phyloP scores from a whole-genome alignment of 2,113 vertebrate species.

The Labeo catla region DNA sequence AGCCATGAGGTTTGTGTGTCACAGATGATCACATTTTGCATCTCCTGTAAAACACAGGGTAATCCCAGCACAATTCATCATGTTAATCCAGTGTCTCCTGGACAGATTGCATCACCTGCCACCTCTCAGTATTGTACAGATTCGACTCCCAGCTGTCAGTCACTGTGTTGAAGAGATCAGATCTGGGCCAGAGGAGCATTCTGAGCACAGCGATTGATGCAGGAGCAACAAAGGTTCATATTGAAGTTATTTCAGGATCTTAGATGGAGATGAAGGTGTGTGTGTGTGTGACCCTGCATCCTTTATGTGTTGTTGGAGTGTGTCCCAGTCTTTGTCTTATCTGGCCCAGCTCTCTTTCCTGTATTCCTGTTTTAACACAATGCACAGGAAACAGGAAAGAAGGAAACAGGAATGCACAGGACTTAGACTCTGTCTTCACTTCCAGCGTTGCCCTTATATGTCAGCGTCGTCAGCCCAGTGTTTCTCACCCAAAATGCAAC shows the following conservation, averaged over 20 bases:
- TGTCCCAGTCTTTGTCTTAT: slow-evolving; percentile 63
- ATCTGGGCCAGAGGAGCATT: slow-evolving; percentile 8
- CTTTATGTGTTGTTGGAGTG: slow-evolving; percentile 51
- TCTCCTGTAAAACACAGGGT: slow-evolving; percentile 39
- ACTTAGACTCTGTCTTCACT: slow-evolving; percentile 8
- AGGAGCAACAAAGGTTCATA: neutral
- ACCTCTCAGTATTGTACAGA: slow-evolving; percentile 42
- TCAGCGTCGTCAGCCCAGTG: neutral
- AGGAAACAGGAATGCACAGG: slow-evolving; percentile 27
- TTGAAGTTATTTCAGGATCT: slow-evolving; percentile 7
- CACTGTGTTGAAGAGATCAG: neutral
- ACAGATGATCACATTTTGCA: slow-evolving; percentile 37
- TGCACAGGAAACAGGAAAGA: slow-evolving; percentile 65
- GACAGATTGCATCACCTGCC: slow-evolving; percentile 61
- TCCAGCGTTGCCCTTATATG: neutral
- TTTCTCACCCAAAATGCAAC: neutral
- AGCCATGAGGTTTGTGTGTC: slow-evolving; percentile 49
- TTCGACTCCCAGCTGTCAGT: slow-evolving; percentile 55
- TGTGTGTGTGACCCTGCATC: slow-evolving; percentile 30
- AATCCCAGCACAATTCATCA: slow-evolving; percentile 54
- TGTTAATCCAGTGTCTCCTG: slow-evolving; percentile 59
- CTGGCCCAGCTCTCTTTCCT: slow-evolving; percentile 63
- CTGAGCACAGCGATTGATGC: neutral
- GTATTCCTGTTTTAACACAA: slow-evolving; percentile 61
- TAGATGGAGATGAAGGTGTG: slow-evolving; percentile 14